phyloP scores from a whole-genome alignment of 2,888 invertebrate genomes.

The Atrina japonica region DNA sequence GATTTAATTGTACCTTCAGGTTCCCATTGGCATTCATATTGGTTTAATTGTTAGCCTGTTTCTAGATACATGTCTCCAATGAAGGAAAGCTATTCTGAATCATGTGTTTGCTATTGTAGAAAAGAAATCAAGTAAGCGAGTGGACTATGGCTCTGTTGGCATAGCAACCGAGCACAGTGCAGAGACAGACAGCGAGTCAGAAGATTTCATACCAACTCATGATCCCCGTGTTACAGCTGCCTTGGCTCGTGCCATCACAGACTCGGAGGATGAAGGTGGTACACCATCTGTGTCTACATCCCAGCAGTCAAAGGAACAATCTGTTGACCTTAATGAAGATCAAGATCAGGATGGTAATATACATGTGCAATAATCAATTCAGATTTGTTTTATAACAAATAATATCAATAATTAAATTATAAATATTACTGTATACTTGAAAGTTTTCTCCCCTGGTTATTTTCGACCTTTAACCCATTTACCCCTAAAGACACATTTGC shows the following conservation, averaged over 20 bases:
- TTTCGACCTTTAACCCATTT: too few relatives aligned
- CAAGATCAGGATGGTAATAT: constrained; percentile 9
- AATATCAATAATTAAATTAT: too few relatives aligned
- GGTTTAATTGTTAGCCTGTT: neutral
- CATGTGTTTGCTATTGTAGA: constrained; percentile 7
- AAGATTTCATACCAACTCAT: constrained; percentile 73
- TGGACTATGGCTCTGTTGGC: constrained; percentile 18
- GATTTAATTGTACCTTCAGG: too few relatives aligned
- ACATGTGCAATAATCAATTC: too few relatives aligned
- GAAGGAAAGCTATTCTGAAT: neutral
- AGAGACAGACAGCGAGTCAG: constrained; percentile 74
- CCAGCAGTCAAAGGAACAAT: constrained; percentile 68
- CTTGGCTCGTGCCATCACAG: constrained; percentile 74
- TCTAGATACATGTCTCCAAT: neutral
- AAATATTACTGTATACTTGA: too few relatives aligned
- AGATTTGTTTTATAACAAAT: neutral
- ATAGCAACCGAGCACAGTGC: constrained; percentile 32
- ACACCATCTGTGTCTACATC: constrained; percentile 63
- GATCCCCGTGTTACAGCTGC: constrained; percentile 72
- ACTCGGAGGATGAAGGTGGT: constrained; percentile 75
- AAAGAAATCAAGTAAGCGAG: constrained; percentile 13
- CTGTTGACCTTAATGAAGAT: constrained; percentile 46
- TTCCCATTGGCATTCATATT: neutral
- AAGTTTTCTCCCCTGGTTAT: too few relatives aligned
- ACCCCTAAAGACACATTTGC: too few relatives aligned